phyloP scores from a whole-genome alignment of 2,113 vertebrate species.

The Clupea harengus region DNA sequence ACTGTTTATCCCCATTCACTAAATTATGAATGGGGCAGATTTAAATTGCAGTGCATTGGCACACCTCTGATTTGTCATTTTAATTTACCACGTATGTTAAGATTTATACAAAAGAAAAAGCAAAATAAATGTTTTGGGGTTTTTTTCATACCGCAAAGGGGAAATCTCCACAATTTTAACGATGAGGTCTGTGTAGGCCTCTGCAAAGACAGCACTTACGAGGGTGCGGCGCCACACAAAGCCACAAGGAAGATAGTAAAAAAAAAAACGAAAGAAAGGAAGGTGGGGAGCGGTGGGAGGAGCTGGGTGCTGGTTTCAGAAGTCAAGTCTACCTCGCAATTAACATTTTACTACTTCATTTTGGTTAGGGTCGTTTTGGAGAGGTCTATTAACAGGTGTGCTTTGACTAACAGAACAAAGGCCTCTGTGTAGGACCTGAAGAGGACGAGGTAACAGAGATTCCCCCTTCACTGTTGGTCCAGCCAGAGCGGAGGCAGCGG shows the following conservation, averaged over 20 bases:
- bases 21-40: background rate
- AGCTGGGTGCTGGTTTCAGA: constrained; percentile 62
- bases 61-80: background rate
- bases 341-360: constrained; percentile 73
- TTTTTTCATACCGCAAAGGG: background rate
- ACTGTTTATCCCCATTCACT: background rate
- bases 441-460: background rate
- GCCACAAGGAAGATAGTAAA: constrained; percentile 79
- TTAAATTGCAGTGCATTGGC: background rate
- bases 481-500: background rate
- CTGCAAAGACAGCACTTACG: constrained; percentile 84
- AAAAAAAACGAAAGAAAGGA: constrained; percentile 41
- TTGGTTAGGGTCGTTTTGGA: constrained; percentile 75
- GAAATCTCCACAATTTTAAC: constrained; percentile 93
- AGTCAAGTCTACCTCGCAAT: constrained; percentile 77
- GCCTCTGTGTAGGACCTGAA: constrained; percentile 33
- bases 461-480: background rate
- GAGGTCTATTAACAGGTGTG: constrained; percentile 83
- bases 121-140: no score
- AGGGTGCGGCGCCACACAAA: constrained; percentile 83
- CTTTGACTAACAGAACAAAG: constrained; percentile 74
- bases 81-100: background rate
- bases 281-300: constrained; percentile 3
- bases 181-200: constrained; percentile 84
- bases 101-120: background rate